Evolutionary conservation across 2,888 invertebrate genomes (phyloP).

Genomic region (Hesperia comma): DNA sequence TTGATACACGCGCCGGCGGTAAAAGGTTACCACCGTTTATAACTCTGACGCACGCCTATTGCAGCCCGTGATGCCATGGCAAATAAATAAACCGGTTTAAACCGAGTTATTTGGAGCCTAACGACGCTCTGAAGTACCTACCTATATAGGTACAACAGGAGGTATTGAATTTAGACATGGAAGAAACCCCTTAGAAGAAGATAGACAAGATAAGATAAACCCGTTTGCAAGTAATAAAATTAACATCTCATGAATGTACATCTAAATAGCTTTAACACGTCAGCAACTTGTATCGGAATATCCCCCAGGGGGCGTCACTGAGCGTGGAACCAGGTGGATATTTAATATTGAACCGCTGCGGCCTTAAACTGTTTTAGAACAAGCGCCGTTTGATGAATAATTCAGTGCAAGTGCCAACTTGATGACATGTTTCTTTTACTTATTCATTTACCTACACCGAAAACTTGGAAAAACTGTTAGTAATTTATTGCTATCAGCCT

Average conservation of each 20-base stretch:
- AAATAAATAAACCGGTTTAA: no score
- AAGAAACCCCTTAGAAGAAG: neutral
- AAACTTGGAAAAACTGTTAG: neutral
- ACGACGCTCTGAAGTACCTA: no score
- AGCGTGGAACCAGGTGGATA: constrained; percentile 10
- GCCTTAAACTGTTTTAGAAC: constrained; percentile 29
- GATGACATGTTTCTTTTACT: constrained; percentile 22
- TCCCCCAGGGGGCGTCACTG: constrained; percentile 10
- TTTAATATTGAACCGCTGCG: constrained; percentile 24
- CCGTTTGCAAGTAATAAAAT: constrained; percentile 24
- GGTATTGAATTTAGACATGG: no score
- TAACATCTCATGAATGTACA: no score
- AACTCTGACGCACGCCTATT: no score
- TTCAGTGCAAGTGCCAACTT: constrained; percentile 27
- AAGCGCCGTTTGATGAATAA: constrained; percentile 29
- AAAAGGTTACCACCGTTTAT: no score
- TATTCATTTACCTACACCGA: constrained; percentile 5
- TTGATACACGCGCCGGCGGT: no score
- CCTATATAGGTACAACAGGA: no score
- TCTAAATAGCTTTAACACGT: no score
- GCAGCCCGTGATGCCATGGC: no score
- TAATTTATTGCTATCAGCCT: neutral
- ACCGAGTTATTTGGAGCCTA: no score
- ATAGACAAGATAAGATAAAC: constrained; percentile 1
- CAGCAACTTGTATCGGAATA: constrained; percentile 13